Conservation (phyloP, 2,797 vertebrate genomes). For the Sphaeramia orbicularis region DNA sequence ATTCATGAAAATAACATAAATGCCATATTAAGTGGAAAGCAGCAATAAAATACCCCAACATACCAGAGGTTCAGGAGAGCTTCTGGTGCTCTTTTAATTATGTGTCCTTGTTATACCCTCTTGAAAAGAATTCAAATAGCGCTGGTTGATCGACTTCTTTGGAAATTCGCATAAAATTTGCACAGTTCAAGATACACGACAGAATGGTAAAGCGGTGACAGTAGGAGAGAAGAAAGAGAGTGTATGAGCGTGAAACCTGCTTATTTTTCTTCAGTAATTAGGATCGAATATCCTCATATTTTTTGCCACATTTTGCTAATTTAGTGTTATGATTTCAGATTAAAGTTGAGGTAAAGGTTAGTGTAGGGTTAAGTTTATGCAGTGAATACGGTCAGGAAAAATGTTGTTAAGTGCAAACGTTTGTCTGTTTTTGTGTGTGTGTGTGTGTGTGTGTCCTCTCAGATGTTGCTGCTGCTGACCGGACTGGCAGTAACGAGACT, state of each 20-base stretch:
- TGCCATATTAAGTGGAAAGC: constrained; percentile 36
- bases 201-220: constrained; percentile 8
- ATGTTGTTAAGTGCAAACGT: constrained; percentile 1
- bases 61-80: constrained; percentile 31
- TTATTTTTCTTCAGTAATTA: constrained; percentile 27
- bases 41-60: constrained; percentile 15
- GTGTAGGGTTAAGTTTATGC: constrained; percentile 18
- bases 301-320: constrained; percentile 36
- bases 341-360: constrained; percentile 28
- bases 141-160: constrained; percentile 26
- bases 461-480: constrained; percentile 2
- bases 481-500: constrained; percentile 26
- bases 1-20: constrained; percentile 50
- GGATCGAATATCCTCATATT: constrained; percentile 22
- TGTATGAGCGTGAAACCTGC: background rate
- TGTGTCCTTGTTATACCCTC: constrained; percentile 40
- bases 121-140: constrained; percentile 42
- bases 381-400: constrained; percentile 17
- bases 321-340: constrained; percentile 21
- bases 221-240: constrained; percentile 1
- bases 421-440: too few species aligned
- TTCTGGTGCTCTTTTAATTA: constrained; percentile 49
- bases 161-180: constrained; percentile 14
- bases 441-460: constrained; percentile 26
- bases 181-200: constrained; percentile 21